phyloP scores from a whole-genome alignment of 1,140 invertebrate genomes.

The Caenorhabditis briggsae region DNA sequence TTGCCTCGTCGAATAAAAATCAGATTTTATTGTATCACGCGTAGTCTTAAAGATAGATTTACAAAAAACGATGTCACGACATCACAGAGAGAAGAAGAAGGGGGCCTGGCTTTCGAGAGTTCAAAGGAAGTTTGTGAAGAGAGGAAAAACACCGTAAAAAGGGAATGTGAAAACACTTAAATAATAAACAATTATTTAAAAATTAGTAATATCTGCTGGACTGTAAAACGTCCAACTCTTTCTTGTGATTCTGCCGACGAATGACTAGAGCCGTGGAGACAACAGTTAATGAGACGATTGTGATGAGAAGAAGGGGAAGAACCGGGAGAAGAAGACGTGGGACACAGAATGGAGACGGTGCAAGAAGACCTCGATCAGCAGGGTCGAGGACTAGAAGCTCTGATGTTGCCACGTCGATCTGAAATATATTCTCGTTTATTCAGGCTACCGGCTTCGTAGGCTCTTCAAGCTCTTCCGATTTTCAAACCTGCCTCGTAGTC shows the following conservation, averaged over 20 bases:
- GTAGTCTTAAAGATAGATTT: too few relatives aligned
- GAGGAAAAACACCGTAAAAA: background rate
- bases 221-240: slow-evolving; percentile 24
- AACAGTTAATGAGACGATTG: slow-evolving; percentile 12
- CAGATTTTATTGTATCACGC: too few relatives aligned
- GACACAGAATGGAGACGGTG: slow-evolving; percentile 62
- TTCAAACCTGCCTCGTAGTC: slow-evolving; percentile 10
- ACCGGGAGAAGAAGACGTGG: slow-evolving; percentile 33
- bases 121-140: background rate
- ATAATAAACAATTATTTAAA: background rate
- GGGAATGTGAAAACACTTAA: background rate
- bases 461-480: too few relatives aligned
- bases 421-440: slow-evolving; percentile 25
- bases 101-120: background rate
- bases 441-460: too few relatives aligned
- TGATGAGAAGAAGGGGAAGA: slow-evolving; percentile 28
- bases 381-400: slow-evolving; percentile 69
- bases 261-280: slow-evolving; percentile 39
- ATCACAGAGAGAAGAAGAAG: too few relatives aligned
- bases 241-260: slow-evolving; percentile 21
- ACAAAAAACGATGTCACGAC: too few relatives aligned
- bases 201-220: slow-evolving; percentile 22
- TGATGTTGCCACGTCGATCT: slow-evolving; percentile 70
- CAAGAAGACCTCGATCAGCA: slow-evolving; percentile 63
- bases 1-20: slow-evolving; percentile 1